Evolutionary conservation across 2,888 invertebrate species (phyloP), one percentile per base, ranked within the genome.

Genomic region (Carabus problematicus): DNA sequence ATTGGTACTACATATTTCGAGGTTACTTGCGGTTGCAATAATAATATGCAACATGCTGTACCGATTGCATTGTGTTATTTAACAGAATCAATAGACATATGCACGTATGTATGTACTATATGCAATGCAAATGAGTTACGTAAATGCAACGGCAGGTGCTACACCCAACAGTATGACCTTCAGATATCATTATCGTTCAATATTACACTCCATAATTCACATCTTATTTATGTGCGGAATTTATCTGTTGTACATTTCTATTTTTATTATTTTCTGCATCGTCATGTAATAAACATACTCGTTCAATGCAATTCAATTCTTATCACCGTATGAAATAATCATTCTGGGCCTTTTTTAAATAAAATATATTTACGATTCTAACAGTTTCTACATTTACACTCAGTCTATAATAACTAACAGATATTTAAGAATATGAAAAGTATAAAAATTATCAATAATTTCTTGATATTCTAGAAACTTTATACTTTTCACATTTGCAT

Each of bases 291-390:
- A 29, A 3, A 29, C 29, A 29, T 29, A 29, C 29, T 6, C 6
- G 29, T 29, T n/a, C n/a, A n/a, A n/a, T n/a, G n/a, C n/a, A n/a
- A n/a, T n/a, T n/a, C n/a, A n/a, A n/a, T n/a, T 29, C 6, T 29
- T 6, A 29, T 29, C 29, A 6, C 6, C 6, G 29, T 29, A 29
- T 29, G 29, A 29, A n/a, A 29, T 6, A 29, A 3, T 29, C 6
- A 29, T 29, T 29, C 29, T 3, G 29, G 29, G 16, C 18, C 11
- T 61, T 45, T 61, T 60, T 39, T 61, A 49, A 61, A 61, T 61
- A 61, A 61, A 61, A 61, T 61, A 61, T 61, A 61, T 61, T 61
- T 49, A 61, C 49, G 14, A 39, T 40, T 61, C 61, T 61, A 61
- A 49, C 29, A 61, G 47, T 49, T 16, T 61, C 47, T 61, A 61